phyloP scores from a whole-genome alignment of 2,113 vertebrate species.

The Aegypius monachus region DNA sequence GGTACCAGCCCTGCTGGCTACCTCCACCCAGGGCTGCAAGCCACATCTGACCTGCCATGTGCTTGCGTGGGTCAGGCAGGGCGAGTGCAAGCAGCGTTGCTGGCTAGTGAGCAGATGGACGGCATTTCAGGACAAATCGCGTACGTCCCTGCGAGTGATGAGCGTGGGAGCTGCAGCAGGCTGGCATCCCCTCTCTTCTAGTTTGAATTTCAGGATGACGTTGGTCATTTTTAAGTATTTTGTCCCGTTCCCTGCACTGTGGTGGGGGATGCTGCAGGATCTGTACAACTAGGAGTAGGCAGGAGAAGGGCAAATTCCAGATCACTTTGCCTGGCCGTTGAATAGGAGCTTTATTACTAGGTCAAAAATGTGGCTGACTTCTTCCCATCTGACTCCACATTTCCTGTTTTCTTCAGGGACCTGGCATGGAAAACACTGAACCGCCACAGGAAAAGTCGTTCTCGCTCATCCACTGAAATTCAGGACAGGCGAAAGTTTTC shows the following conservation, averaged over 20 bases:
- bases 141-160: fast-evolving
- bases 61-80: neutral
- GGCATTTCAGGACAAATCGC: fast-evolving
- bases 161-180: neutral
- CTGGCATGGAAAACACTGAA: neutral
- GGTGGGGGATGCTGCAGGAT: neutral
- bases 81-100: fast-evolving
- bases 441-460: neutral
- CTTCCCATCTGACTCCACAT: neutral
- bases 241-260: neutral
- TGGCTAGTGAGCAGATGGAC: neutral
- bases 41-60: too few species aligned
- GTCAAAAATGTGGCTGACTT: neutral
- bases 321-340: neutral
- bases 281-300: fast-evolving
- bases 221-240: neutral
- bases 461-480: neutral
- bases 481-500: neutral
- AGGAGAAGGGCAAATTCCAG: neutral
- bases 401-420: slow-evolving; percentile 28
- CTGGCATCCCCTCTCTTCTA: too few species aligned
- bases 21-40: neutral
- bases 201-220: fast-evolving
- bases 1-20: too few species aligned
- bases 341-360: neutral